Percentiles rank a stretch among this genome's conserved stretches.
Evolutionary conservation across 2,888 invertebrate species (phyloP).

Genomic region (Ceratothoa steindachneri): DNA sequence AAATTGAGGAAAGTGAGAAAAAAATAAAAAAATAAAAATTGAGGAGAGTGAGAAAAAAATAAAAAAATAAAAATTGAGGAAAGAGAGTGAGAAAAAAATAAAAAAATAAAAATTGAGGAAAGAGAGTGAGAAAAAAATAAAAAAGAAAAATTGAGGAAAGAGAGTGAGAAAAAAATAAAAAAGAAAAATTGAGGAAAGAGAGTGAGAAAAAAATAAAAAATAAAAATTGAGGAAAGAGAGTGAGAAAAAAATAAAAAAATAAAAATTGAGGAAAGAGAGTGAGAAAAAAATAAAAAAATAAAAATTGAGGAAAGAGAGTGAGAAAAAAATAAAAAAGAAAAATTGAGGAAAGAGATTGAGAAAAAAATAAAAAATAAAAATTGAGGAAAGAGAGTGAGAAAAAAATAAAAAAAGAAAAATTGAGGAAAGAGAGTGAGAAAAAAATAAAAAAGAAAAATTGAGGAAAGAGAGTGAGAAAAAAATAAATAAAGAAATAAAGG

Average conservation of each 20-base stretch:
- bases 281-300: background rate
- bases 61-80: background rate
- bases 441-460: too few relatives aligned
- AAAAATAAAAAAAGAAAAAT: background rate
- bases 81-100: background rate
- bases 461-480: background rate
- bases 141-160: background rate
- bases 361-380: background rate
- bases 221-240: background rate
- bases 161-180: background rate
- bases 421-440: slow-evolving; percentile 1
- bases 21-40: background rate
- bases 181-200: background rate
- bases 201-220: background rate
- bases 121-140: background rate
- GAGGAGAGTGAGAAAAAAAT: background rate
- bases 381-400: background rate
- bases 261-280: background rate
- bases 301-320: background rate
- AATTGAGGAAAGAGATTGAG: background rate
- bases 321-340: background rate
- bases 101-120: background rate
- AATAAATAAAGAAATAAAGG: background rate
- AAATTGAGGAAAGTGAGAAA: background rate
- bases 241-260: background rate